These are phyloP conservation scores for Rousettus madagascariensis DNA, from an alignment of 2,797 vertebrate genomes.

Conservation along the genomic window DNA sequence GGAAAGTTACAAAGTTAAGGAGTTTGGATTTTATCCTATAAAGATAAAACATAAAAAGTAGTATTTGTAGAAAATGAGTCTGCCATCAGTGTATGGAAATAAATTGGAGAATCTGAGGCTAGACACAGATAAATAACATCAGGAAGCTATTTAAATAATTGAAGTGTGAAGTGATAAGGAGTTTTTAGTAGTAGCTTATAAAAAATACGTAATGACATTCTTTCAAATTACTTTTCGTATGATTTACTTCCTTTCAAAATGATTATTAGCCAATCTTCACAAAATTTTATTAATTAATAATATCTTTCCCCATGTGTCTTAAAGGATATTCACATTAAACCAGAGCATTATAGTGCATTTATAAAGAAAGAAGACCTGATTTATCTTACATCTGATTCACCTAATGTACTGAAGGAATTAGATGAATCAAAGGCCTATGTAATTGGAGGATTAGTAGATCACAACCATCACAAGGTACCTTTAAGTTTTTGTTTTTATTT, in stretches of 20 bases:
- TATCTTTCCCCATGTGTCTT: slow-evolving; percentile 61
- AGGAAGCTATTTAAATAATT: neutral
- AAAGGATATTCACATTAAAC: slow-evolving; percentile 92
- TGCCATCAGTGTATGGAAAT: neutral
- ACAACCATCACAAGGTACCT: slow-evolving; percentile 97
- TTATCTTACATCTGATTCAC: slow-evolving; percentile 98
- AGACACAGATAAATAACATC: neutral
- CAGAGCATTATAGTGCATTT: slow-evolving; percentile 92
- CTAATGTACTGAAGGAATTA: slow-evolving; percentile 91
- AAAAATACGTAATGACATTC: neutral
- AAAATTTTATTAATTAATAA: neutral
- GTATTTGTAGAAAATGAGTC: neutral
- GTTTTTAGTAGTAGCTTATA: neutral
- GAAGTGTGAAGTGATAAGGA: neutral
- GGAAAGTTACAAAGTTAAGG: neutral
- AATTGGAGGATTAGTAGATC: slow-evolving; percentile 98
- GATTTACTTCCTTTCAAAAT: neutral
- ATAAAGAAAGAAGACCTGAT: slow-evolving; percentile 92
- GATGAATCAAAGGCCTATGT: slow-evolving; percentile 95
- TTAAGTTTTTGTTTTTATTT: neutral
- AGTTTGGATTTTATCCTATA: neutral
- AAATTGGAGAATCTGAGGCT: neutral
- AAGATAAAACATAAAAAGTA: neutral
- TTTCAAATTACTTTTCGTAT: neutral
- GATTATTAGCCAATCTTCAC: neutral